Base-by-base conservation (phyloP, 2,888 invertebrate species). In the Tolmerus cingulatus region DNA sequence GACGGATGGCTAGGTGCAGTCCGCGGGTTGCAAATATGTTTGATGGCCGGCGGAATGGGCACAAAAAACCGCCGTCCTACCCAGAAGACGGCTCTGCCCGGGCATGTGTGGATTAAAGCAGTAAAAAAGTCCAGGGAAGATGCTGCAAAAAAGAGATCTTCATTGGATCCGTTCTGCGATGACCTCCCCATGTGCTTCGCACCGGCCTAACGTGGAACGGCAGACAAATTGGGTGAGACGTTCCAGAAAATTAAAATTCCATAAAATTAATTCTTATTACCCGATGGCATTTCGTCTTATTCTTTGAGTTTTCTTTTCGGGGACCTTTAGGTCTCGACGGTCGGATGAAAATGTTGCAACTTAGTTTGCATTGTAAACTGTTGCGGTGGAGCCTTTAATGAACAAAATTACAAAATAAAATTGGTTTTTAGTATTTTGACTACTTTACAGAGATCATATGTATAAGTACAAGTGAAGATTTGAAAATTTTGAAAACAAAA, bases 231-330 rank as follows among this genome's bases (percentile, higher is more conserved):
- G 87, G 87, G 87, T 87, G 87, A 87, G 87, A 87, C 87, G 87
- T 87, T 87, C 87, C 87, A 87, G 79, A 87, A 87, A 87, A 87
- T 87, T 87, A 87, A 87, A 87, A 87, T 87, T 87, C 87, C 87
- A 66, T 57, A 79, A 87, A 87, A 79, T 87, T 74, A 79, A 51
- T 87, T 74, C 40, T 84, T 57, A 84, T 14, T 74, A 37, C 84
- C 34, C 84, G 30, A 84, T 34, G 30, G 84, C 51, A 46, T 57
- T 57, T 84, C 27, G 51, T 5, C 37, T 66, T 84, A 16, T 84
- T 66, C 27, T 40, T 19, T 19, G 14, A 23, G 19, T 77, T 30
- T 34, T 40, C n/a, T 37, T 77, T 77, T 77, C 34, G 9, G 77
- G 12, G n/a, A 16, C 27, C 37, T 40, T 77, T 23, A 76, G n/a